These are phyloP conservation scores for Caenorhabditis latens DNA, from an alignment of 1,140 invertebrate genomes.

Conservation along the genomic window DNA sequence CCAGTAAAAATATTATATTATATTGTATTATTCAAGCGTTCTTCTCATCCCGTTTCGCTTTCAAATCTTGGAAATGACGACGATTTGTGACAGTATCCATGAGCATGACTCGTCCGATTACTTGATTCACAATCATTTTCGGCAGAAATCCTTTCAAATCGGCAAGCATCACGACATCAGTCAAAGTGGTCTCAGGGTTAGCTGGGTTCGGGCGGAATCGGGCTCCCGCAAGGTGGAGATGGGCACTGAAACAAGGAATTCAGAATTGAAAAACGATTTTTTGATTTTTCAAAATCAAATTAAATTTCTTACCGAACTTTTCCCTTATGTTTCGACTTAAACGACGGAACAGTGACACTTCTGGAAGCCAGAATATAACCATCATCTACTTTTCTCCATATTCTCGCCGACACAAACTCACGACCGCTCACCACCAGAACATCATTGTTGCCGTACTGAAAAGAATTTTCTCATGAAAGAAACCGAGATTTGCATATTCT, in stretches of 20 bases:
- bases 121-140: slow-evolving; percentile 60
- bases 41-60: slow-evolving; percentile 25
- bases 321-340: slow-evolving; percentile 45
- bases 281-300: not conserved
- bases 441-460: slow-evolving; percentile 64
- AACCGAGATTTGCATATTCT: not conserved
- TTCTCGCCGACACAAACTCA: slow-evolving; percentile 62
- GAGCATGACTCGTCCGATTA: slow-evolving; percentile 56
- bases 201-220: slow-evolving; percentile 57
- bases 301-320: slow-evolving; percentile 57
- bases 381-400: slow-evolving; percentile 48
- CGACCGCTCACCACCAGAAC: slow-evolving; percentile 58
- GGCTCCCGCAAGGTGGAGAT: slow-evolving; percentile 56
- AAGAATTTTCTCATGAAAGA: not conserved
- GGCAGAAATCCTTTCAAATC: slow-evolving; percentile 62
- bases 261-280: no score
- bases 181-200: slow-evolving; percentile 32
- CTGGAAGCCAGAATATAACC: slow-evolving; percentile 58
- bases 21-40: not conserved
- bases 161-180: slow-evolving; percentile 62
- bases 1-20: no score
- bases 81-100: slow-evolving; percentile 61
- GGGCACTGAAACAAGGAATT: slow-evolving; percentile 39
- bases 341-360: slow-evolving; percentile 52
- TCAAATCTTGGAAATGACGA: slow-evolving; percentile 55